Evolutionary conservation across 2,113 vertebrate genomes (phyloP).

Genomic region (Crotalus helleri): DNA sequence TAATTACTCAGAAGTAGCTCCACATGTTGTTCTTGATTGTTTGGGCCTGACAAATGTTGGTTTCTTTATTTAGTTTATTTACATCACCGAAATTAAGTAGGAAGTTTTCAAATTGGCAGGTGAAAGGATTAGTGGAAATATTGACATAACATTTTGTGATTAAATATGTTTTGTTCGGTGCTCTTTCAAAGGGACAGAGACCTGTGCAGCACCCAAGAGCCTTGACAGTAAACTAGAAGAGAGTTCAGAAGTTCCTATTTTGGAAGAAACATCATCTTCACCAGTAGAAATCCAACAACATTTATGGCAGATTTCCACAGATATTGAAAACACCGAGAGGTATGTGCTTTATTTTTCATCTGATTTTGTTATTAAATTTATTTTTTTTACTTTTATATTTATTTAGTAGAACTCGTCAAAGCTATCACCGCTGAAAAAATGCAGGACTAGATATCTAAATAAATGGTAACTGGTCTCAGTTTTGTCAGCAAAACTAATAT

Average conservation of each 20-base stretch:
- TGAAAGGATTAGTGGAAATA: neutral
- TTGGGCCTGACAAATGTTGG: neutral
- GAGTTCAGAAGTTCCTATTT: constrained; percentile 84
- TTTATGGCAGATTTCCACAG: constrained; percentile 87
- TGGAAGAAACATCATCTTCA: constrained; percentile 85
- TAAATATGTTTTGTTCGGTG: constrained; percentile 37
- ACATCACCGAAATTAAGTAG: neutral
- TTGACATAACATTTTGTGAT: neutral
- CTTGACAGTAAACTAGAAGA: constrained; percentile 83
- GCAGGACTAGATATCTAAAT: neutral
- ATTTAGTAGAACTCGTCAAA: neutral
- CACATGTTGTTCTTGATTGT: neutral
- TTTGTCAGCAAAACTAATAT: neutral
- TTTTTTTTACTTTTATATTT: neutral
- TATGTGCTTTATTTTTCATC: constrained; percentile 50
- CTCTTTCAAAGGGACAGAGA: constrained; percentile 80
- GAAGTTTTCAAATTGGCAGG: neutral
- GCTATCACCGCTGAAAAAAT: neutral
- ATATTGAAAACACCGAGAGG: constrained; percentile 95
- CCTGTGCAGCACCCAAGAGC: constrained; percentile 66
- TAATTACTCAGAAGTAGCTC: neutral
- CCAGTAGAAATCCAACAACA: constrained; percentile 84
- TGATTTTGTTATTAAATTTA: neutral
- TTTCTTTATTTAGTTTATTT: neutral
- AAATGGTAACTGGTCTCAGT: neutral